Base-by-base conservation (phyloP, 1,140 invertebrate species). In the Babylonia areolata region DNA sequence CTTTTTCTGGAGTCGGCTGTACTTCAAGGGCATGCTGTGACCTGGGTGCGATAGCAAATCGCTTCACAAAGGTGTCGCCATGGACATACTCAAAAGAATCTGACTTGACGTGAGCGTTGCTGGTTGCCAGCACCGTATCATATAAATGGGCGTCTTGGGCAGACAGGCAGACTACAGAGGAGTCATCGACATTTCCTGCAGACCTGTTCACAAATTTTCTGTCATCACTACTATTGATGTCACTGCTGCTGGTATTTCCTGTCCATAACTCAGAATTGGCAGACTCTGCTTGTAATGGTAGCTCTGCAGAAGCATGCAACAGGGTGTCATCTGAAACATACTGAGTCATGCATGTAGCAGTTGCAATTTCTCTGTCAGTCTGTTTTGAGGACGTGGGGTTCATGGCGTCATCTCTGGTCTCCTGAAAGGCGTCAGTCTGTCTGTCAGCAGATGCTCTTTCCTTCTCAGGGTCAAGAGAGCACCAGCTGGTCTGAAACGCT, bases 41-140 rank as follows among this genome's bases (percentile, higher is more conserved):
- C 35, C 0, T 28, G 28, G 28, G 40, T 28, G 3, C 17, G 1
- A 33, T 37, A 15, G 35, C 3, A 23, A 37, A 37, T 40, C 9
- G 20, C 5, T 35, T 15, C 23, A 28, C 23, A 5, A 77, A 23
- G 23, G 12, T 6, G 17, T 40, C 37, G 6, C 33, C 75, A 28
- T 77, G 35, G 11, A 77, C 75, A 23, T 23, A 77, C 35, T 77
- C 75, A 40, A 77, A 77, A 6, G 75, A 77, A 3, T 77, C 75
- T 11, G 75, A 77, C 40, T 77, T 77, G 1, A 77, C 37, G 20
- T 39, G 6, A 37, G 75, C 75, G 15, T 77, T 6, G 6, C 12
- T 37, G 9, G 33, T 31, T 33, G 12, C 33, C 0, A 3, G 71
- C 33, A 28, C 75, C 35, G 23, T 40, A 17, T 77, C 75, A 5